Evolutionary conservation across 2,888 invertebrate genomes (phyloP), one percentile per base, ranked within the genome.

Genomic region (Lamproptera curius): DNA sequence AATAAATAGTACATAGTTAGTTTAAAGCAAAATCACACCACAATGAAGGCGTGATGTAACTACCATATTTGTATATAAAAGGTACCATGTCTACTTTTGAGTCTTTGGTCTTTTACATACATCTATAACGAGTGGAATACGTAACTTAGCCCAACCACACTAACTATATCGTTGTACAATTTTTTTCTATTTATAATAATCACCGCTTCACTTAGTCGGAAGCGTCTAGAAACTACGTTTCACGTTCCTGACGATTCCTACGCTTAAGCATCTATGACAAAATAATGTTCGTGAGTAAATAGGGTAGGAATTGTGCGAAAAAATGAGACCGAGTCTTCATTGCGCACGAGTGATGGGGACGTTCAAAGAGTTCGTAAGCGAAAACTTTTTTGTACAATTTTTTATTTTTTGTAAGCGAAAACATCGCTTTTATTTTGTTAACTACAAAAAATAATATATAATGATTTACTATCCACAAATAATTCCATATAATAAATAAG

Each of bases 121-220:
- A 60, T 57, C 58, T 67, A 63, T 63, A 63, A 66, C 63, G 62
- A 74, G 65, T 70, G 70, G 67, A 73, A 70, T 73, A 66, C 58
- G 60, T 61, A 57, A 56, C 56, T 57, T 58, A 59, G 44, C 50
- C 52, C 58, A 59, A 69, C 63, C 66, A 73, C 65, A 67, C 62
- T 63, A 62, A 48, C 51, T 65, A 60, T 53, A 61, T 82, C 81
- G 82, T 82, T 82, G 80, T 79, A 73, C 68, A 70, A 63, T 66
- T 61, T 56, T n/a, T n/a, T 60, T 55, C 69, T 63, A 66, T 63
- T 73, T 5, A 28, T 31, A 66, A 39, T 48, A 39, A 28, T 66
- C 70, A 68, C 66, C 62, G 67, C 61, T 69, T 70, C 35, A 48
- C 63, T 64, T 66, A 63, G 16, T 36, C n/a, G 16, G 49, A 49